Evolutionary conservation across 2,113 vertebrate species (phyloP), one percentile per base, ranked within the genome.

Genomic region (Cyprinus carpio): DNA sequence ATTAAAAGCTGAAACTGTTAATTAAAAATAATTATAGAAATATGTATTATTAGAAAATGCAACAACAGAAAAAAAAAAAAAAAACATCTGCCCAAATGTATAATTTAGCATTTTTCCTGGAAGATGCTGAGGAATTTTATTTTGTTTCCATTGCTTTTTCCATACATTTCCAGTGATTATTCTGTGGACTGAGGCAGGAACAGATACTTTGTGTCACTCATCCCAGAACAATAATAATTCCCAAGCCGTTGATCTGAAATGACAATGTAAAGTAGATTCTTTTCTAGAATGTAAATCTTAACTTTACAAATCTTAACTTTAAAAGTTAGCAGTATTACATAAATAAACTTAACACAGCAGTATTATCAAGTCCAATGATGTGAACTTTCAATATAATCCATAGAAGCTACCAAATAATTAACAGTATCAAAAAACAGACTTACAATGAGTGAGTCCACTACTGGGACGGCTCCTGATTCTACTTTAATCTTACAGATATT

Each of bases 401-500:
- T 18, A 9, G 1, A 37, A 3, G n/a, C 40, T 71, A 37, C 18
- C 8, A 71, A 62, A 62, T 8, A n/a, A 25, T n/a, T 65, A 43
- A 20, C 6, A 6, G 20, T 37, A 71, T 71, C 8, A 37, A 20
- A 71, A 12, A 71, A 40, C 10, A 76, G 2, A 37, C 65, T 86
- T 82, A 95, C 94, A 88, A 3, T 67, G n/a, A 95, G 6, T 2
- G 78, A 12, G 4, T 89, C 49, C 85, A 94, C 12, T 1, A 9
- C 37, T 1, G 51, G 80, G 0, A 81, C 20, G 5, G 0, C 0
- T 3, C 27, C 10, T 0, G 46, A 3, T 25, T 43, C 1, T 10
- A 1, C 75, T 9, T 8, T 1, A 54, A 95, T 93, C 3, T 86
- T 94, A 92, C 97, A 98, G 37, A 90, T 93, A 93, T 88, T 64